Evolutionary conservation across 2,888 invertebrate species (phyloP), one percentile per base, ranked within the genome.

Genomic region (Molorchus minor): DNA sequence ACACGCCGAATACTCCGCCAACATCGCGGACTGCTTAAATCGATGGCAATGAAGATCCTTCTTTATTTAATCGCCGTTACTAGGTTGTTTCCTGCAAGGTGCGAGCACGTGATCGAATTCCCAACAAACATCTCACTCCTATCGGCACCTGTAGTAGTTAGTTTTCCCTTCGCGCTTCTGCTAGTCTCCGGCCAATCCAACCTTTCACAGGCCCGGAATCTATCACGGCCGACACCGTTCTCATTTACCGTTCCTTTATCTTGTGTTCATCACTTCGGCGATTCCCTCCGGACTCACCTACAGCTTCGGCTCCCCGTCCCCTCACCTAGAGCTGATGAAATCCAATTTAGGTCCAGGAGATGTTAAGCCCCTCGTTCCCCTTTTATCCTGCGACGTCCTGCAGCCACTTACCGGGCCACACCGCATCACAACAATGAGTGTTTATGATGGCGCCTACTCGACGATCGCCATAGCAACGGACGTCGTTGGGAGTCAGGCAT

Each of bases 391-490:
- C 69, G 67, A 70, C 69, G 70, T 72, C 72, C 72, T 72, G 71
- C 75, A 70, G 77, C 75, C 74, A 72, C 73, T 74, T 72, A 71
- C 73, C 71, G 70, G 69, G 66, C 71, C 70, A 72, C 73, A 76
- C 78, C 77, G 77, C 79, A 79, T 79, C 80, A 79, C 80, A 79
- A 80, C 81, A 80, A 80, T 80, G 80, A 80, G 79, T 81, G 81
- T 81, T 81, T 81, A 80, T 81, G 80, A 81, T 80, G 80, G 81
- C 81, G 81, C 81, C 81, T 81, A 79, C 79, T 78, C 78, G 81
- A 78, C 81, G 76, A 80, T 81, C 77, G 75, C 75, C 80, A 81
- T 81, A 75, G 80, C 79, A 80, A 81, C 81, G 75, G 73, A 71
- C 75, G 72, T 73, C 76, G 73, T 74, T 69, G 71, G 67, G 69